phyloP scores from a whole-genome alignment of 2,113 vertebrate species.

The Zosterops borbonicus region DNA sequence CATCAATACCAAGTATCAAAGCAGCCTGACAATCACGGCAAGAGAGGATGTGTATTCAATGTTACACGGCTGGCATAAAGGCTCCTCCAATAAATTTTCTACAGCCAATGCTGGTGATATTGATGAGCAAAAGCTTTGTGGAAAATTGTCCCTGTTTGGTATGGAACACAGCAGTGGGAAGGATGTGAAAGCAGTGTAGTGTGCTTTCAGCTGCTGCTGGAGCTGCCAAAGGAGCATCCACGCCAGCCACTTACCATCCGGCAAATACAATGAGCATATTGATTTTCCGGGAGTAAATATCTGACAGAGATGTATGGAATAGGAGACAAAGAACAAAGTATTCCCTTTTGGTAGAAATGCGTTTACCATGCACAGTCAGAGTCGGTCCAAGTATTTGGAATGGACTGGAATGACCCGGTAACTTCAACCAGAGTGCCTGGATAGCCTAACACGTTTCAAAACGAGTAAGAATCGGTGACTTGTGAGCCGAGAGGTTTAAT shows the following conservation, averaged over 20 bases:
- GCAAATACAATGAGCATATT: conserved; percentile 10
- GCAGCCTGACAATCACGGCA: background rate
- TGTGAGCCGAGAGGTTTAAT: background rate
- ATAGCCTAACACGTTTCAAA: background rate
- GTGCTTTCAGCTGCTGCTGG: background rate
- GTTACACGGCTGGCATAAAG: background rate
- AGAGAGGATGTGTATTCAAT: background rate
- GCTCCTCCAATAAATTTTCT: background rate
- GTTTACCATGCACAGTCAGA: background rate
- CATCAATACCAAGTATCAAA: background rate
- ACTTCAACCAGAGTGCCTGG: background rate
- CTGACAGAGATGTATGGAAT: background rate
- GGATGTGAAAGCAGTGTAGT: background rate
- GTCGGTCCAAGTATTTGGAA: background rate
- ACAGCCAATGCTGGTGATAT: background rate
- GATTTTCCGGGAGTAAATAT: conserved; percentile 11
- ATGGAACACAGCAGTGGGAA: background rate
- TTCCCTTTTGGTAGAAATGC: background rate
- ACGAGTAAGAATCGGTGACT: background rate
- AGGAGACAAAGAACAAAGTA: conserved; percentile 30
- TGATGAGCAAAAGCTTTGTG: background rate
- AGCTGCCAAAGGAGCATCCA: background rate
- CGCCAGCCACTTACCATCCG: background rate
- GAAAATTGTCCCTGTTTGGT: background rate
- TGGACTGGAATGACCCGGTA: background rate